Base-by-base conservation (phyloP, 2,797 vertebrate genomes). In the Sparidentex hasta region DNA sequence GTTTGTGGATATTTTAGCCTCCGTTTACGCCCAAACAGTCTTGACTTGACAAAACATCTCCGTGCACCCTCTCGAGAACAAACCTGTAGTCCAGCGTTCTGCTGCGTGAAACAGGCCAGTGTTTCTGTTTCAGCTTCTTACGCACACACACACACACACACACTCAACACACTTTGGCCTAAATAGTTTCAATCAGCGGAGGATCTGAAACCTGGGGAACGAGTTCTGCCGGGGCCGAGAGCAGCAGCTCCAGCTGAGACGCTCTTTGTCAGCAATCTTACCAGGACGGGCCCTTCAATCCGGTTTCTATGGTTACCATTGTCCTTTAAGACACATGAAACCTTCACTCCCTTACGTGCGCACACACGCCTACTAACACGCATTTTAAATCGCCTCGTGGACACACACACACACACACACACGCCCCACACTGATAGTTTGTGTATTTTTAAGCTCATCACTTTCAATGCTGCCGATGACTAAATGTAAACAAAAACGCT, bases 271-370 rank as follows among this genome's bases (percentile, higher is more conserved):
- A 90, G 90, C 85, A 88, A 67, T 62, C 83, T 78, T n/a, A 73
- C 66, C n/a, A 43, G 64, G 66, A 80, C 82, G 44, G 82, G 88
- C 81, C 74, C 57, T 85, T 69, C 74, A 71, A 81, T 41, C 50
- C 11, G 7, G 85, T 95, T 92, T 83, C 92, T 88, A 91, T 90
- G 84, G 94, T 79, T 86, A 94, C 94, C 62, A 86, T 92, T 95
- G 87, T 94, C 65, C 71, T 71, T 84, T 62, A 67, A 88, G 78
- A 91, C 84, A 87, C 76, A 67, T 64, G 63, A 93, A 91, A 92
- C 87, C 55, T 59, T 61, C 64, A 52, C 69, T 76, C 64, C 48
- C 47, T 67, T 54, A 62, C 20, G 13, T 4, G 27, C 25, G 17
- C 50, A 51, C 71, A 62, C 55, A 20, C 29, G 67, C 47, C n/a